Evolutionary conservation across 2,113 vertebrate species (phyloP).

Genomic region (Macrotus californicus): DNA sequence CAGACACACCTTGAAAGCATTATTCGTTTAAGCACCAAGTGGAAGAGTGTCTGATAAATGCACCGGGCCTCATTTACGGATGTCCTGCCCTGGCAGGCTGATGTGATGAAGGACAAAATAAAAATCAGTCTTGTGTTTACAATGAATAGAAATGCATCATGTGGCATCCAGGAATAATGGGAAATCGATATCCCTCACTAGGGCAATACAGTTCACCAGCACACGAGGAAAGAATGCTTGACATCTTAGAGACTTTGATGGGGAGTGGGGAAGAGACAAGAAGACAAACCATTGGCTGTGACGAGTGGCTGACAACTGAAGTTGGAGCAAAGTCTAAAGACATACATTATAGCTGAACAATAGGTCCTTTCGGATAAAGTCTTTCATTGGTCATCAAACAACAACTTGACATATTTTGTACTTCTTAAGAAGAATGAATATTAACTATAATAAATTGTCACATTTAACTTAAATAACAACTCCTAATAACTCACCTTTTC

Average conservation of each 20-base stretch:
- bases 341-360: not conserved
- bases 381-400: not conserved
- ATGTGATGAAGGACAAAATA: slow-evolving; percentile 58
- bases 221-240: not conserved
- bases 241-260: not conserved
- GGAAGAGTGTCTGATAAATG: slow-evolving; percentile 27
- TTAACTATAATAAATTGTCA: not conserved
- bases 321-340: not conserved
- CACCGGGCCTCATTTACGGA: slow-evolving; percentile 48
- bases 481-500: not conserved
- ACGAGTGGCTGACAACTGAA: not conserved
- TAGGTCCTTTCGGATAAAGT: not conserved
- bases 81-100: slow-evolving; percentile 31
- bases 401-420: not conserved
- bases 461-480: not conserved
- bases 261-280: not conserved
- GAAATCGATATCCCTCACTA: slow-evolving; percentile 51
- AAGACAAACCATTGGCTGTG: not conserved
- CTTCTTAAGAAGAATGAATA: slow-evolving; percentile 30
- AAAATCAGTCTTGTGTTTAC: slow-evolving; percentile 24
- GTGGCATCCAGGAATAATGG: slow-evolving; percentile 43
- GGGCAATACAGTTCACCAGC: not conserved
- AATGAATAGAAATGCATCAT: slow-evolving; percentile 45
- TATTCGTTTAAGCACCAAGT: not conserved
- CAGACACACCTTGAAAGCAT: not conserved